phyloP scores from a whole-genome alignment of 2,113 vertebrate species.

The Crotophaga sulcirostris region DNA sequence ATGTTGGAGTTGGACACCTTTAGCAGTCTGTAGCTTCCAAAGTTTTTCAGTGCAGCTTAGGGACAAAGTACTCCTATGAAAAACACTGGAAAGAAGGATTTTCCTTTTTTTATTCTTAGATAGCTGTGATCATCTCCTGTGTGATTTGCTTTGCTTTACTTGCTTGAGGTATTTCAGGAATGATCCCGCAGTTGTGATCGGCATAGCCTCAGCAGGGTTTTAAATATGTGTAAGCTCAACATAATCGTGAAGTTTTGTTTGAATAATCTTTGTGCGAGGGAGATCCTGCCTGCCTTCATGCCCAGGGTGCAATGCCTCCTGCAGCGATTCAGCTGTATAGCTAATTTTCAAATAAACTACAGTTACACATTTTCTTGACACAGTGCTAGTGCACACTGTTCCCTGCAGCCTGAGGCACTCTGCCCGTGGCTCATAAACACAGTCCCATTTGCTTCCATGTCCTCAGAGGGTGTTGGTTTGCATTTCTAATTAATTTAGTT shows the following conservation, averaged over 20 bases:
- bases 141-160: conserved; percentile 28
- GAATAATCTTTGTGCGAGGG: conserved; percentile 38
- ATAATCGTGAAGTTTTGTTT: conserved; percentile 53
- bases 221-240: conserved; percentile 64
- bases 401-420: conserved; percentile 2
- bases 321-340: conserved; percentile 55
- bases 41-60: neutral
- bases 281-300: conserved; percentile 1
- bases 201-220: conserved; percentile 58
- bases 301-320: neutral
- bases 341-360: conserved; percentile 64
- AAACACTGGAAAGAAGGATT: neutral
- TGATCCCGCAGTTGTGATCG: conserved; percentile 48
- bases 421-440: conserved; percentile 49
- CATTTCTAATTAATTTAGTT: conserved; percentile 55
- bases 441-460: neutral
- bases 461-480: conserved; percentile 5
- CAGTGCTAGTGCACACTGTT: neutral
- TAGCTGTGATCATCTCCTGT: neutral
- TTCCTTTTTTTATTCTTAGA: conserved; percentile 9
- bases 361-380: conserved; percentile 17
- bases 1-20: neutral
- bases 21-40: neutral
- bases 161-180: conserved; percentile 57
- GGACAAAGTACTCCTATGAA: neutral